Base-by-base conservation (phyloP, 2,797 vertebrate genomes). In the Artibeus jamaicensis region DNA sequence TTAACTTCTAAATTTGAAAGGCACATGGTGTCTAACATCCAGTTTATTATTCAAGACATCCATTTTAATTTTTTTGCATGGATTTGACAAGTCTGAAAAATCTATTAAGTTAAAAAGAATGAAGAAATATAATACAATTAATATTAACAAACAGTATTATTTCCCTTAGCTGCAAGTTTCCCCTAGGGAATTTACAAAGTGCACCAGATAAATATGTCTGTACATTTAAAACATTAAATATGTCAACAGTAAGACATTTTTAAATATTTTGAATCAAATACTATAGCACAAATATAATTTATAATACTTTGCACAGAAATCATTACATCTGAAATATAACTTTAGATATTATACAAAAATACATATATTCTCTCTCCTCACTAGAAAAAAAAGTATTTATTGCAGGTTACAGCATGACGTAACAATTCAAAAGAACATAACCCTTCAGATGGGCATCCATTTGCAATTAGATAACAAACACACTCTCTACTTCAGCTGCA, bases 251-350 rank as follows among this genome's bases (percentile, higher is more conserved):
- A 97, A 98, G 97, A 98, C 95, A 97, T 97, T 97, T 96, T 99
- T 99, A 98, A 99, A 99, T 99, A 99, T 98, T 98, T 98, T 95
- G 97, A 98, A 98, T 98, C 98, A 99, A 98, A 99, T 98, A 99
- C 97, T 98, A 98, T 98, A 98, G 97, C 98, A 98, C 98, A 99
- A 98, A 99, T 98, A 99, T 99, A 98, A 99, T 98, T 99, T 99
- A 99, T 98, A 97, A 97, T 96, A 97, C 73, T 97, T 98, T 98
- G 95, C 95, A 98, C 96, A 98, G 93, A 98, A 98, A 98, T 98
- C 98, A 98, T 98, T 98, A 99, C 98, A 99, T 97, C 98, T 98
- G 97, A 98, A 98, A 98, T 98, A 98, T 98, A 98, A 98, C 97
- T 98, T 98, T 98, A 98, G 98, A 97, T 98, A 98, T 98, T 97